Percentiles rank a stretch among this genome's conserved stretches.
These are phyloP conservation scores for Antennarius striatus DNA, from an alignment of 2,113 vertebrate genomes.

Conservation along the genomic window DNA sequence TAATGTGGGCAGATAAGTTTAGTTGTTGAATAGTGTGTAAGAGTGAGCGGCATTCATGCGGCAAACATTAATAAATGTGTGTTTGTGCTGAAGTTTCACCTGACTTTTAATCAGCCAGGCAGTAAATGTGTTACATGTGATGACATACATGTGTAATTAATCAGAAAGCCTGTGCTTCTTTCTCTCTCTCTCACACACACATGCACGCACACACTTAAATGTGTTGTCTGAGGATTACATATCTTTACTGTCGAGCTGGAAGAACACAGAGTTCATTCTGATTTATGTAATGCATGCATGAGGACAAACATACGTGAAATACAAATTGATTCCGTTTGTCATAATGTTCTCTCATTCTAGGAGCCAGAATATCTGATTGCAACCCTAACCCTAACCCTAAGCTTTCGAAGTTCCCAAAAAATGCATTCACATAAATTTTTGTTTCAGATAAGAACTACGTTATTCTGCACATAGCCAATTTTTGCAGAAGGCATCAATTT, in stretches of 20 bases:
- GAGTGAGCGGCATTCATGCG: too few species aligned
- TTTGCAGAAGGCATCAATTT: constrained; percentile 11
- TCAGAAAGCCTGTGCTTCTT: too few species aligned
- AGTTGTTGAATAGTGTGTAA: neutral
- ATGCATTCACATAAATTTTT: neutral
- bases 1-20: constrained; percentile 4
- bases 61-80: neutral
- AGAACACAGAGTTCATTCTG: neutral
- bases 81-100: constrained; percentile 21
- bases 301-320: too few species aligned
- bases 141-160: neutral
- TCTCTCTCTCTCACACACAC: too few species aligned
- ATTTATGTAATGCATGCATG: neutral
- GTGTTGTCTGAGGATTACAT: too few species aligned
- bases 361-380: constrained; percentile 8
- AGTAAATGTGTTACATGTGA: constrained; percentile 15
- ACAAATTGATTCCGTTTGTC: too few species aligned
- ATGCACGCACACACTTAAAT: too few species aligned
- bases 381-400: too few species aligned
- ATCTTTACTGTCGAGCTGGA: neutral
- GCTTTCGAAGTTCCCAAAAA: neutral
- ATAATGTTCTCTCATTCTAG: constrained; percentile 2
- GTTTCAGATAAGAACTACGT: neutral
- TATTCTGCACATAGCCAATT: neutral
- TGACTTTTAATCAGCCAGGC: constrained; percentile 18